Evolutionary conservation across 2,113 vertebrate genomes (phyloP), one percentile per base, ranked within the genome.

Genomic region (Numida meleagris): DNA sequence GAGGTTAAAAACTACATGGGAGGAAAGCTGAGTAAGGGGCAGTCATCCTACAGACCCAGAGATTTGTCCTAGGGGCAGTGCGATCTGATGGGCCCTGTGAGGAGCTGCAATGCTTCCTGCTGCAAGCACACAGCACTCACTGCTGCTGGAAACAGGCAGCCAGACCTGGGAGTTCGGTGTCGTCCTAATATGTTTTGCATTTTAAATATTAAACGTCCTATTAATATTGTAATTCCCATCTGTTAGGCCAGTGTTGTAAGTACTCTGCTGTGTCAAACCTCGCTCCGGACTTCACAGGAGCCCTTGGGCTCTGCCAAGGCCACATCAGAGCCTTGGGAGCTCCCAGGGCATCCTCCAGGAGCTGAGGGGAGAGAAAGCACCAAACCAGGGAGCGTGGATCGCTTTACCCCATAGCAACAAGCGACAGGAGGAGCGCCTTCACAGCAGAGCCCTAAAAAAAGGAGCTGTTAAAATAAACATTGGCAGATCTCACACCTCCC

Each of bases 401-500:
- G 1, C 57, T 95, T 90, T 25, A 80, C 82, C 92, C 96, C 96
- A 93, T 96, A 96, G 96, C 95, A 97, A 97, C 96, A 84, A 95
- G 86, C 40, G 90, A 93, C 95, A 96, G 93, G 92, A 96, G 94
- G 74, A 92, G 89, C n/a, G 0, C 77, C 88, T 88, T 96, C 83
- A 46, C 94, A 95, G 88, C 88, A 89, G 50, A 91, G 80, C 74
- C 95, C 95, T 95, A 96, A 97, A 96, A 53, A 96, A 96, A 95
- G 94, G 94, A 95, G 81, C 93, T 94, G 95, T 90, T 88, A 96
- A 97, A 97, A 96, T 95, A 94, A 96, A 96, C 94, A 95, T 40
- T 93, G 93, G 90, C 94, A 86, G 50, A 91, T 94, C 89, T 96
- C 95, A 95, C 94, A 96, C 95, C 96, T 95, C 94, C 96, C 75